Percentiles rank a stretch among this genome's conserved stretches.
phyloP scores from a whole-genome alignment of 2,888 invertebrate species.

The Tiphia femorata region DNA sequence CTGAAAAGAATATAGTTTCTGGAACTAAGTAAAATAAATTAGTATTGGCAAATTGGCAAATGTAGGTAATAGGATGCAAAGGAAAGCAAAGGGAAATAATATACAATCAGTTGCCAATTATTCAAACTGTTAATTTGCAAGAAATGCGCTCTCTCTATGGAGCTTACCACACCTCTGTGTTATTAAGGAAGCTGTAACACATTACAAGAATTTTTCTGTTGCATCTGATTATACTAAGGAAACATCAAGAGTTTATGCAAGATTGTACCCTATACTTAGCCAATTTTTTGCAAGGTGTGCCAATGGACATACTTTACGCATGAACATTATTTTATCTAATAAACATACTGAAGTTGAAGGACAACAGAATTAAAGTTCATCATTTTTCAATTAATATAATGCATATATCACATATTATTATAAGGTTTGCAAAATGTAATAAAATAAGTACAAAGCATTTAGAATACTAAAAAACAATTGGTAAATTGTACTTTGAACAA shows the following conservation, averaged over 20 bases:
- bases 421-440: background rate
- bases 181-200: too few species aligned
- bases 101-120: too few species aligned
- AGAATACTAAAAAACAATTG: too few species aligned
- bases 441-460: too few species aligned
- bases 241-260: constrained; percentile 51
- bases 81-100: too few species aligned
- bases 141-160: too few species aligned
- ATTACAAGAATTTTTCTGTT: too few species aligned
- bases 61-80: too few species aligned
- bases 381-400: background rate
- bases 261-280: constrained; percentile 28
- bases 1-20: constrained; percentile 62
- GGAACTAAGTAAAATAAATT: constrained; percentile 63
- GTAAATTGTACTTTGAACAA: too few species aligned
- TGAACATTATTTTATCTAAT: constrained; percentile 24
- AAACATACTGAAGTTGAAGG: background rate
- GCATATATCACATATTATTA: background rate
- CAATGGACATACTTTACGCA: constrained; percentile 34
- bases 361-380: background rate
- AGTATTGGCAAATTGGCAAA: constrained; percentile 53
- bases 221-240: constrained; percentile 20
- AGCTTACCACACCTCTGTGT: too few species aligned
- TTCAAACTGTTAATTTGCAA: too few species aligned
- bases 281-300: constrained; percentile 25